Evolutionary conservation across 1,140 invertebrate species (phyloP), one percentile per base, ranked within the genome.

Genomic region (Campoletis sonorensis): DNA sequence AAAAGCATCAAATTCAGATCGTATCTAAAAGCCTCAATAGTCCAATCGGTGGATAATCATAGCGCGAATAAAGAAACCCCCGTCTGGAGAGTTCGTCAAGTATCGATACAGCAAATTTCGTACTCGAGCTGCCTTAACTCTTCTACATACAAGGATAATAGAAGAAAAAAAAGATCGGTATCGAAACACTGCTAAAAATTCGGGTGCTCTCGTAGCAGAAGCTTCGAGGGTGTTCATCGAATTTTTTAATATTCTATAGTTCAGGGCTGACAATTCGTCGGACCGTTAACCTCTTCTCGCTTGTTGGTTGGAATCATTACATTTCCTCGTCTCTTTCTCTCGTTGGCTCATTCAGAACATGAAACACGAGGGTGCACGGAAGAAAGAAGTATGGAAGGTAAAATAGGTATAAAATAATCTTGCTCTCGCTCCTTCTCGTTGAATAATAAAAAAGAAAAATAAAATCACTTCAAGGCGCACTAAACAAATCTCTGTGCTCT

Each of bases 381-480:
- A 30, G 26, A 75, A 13, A 82, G n/a, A 77, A 54, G 72, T 79
- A 33, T 40, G 21, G 40, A 68, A 45, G 75, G 64, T n/a, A n/a
- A 54, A 54, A n/a, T 54, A 54, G 11, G 40, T 45, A 45, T 13
- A 45, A 45, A 45, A 45, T 45, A 45, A 45, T 45, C 40, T 8
- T 51, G 1, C 18, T 21, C 51, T 54, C 51, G 40, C 67, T 71
- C 21, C 13, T 18, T 70, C 37, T 75, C 45, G 23, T 75, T 40
- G 33, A 75, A 75, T 85, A 68, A 68, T 84, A 45, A 79, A 85
- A 64, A 51, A 84, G 84, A 70, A 79, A n/a, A 86, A 78, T 84
- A 78, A 85, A 87, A 86, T 87, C 82, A 81, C 86, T 88, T 83
- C 64, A 86, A 84, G 83, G 85, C 86, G 85, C 86, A 88, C 86